phyloP scores from a whole-genome alignment of 2,113 vertebrate genomes.

The Psittacara wagleri region DNA sequence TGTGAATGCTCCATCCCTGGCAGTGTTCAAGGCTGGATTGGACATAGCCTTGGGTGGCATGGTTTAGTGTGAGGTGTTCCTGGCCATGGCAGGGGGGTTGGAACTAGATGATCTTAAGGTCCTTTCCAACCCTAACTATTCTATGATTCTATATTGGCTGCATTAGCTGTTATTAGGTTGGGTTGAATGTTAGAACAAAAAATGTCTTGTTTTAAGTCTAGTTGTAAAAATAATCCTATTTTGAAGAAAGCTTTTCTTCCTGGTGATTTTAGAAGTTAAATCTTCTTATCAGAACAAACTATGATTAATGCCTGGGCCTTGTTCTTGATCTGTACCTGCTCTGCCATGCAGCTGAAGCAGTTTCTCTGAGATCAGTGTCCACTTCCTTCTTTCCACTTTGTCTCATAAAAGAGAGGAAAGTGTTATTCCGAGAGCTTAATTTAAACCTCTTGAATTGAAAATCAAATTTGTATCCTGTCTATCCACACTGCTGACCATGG shows the following conservation, averaged over 20 bases:
- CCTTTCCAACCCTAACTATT: too few species aligned
- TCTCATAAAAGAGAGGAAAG: neutral
- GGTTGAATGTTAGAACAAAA: neutral
- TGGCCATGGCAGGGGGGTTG: too few species aligned
- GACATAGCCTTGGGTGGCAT: too few species aligned
- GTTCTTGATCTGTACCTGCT: neutral
- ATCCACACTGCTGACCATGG: neutral
- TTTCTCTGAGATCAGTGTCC: neutral
- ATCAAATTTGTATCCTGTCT: neutral
- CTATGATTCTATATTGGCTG: neutral
- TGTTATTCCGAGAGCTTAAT: neutral
- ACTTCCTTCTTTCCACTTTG: neutral
- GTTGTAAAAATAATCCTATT: neutral
- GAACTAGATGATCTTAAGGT: too few species aligned
- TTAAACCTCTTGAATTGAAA: neutral
- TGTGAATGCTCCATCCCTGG: too few species aligned
- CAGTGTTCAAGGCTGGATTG: too few species aligned
- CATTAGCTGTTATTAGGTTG: neutral
- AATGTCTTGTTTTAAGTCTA: neutral
- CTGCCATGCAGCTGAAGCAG: accelerated
- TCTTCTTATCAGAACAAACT: neutral
- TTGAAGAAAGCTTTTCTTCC: neutral
- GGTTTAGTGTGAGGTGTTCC: too few species aligned
- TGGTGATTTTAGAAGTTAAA: neutral
- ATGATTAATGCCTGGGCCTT: neutral